Evolutionary conservation across 2,888 invertebrate genomes (phyloP).

Genomic region (Idaea dimidiata): DNA sequence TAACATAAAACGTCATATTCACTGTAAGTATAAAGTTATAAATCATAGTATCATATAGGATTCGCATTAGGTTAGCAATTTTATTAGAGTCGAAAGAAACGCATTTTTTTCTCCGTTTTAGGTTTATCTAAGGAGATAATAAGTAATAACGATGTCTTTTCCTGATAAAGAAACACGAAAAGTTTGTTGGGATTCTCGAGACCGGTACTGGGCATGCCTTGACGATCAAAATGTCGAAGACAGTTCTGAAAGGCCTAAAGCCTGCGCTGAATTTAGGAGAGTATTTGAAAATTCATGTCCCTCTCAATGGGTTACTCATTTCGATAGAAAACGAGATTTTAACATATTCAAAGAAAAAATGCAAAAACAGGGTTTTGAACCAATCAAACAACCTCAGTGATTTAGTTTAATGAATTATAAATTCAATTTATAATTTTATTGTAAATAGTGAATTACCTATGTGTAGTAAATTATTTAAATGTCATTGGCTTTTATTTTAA

Average conservation of each 20-base stretch:
- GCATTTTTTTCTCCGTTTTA: constrained; percentile 53
- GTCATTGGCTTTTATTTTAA: constrained; percentile 53
- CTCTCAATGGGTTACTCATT: constrained; percentile 95
- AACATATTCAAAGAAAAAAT: constrained; percentile 93
- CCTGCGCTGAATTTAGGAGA: constrained; percentile 86
- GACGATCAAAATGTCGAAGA: constrained; percentile 85
- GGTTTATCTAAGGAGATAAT: constrained; percentile 44
- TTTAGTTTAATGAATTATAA: constrained; percentile 27
- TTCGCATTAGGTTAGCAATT: neutral
- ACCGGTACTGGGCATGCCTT: constrained; percentile 94
- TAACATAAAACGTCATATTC: neutral
- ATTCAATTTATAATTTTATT: constrained; percentile 44
- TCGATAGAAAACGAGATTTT: constrained; percentile 94
- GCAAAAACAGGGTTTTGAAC: constrained; percentile 92
- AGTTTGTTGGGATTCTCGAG: constrained; percentile 92
- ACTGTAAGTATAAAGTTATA: neutral
- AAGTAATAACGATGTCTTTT: constrained; percentile 85
- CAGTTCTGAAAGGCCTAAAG: constrained; percentile 71
- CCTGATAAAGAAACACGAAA: constrained; percentile 89
- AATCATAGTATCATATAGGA: neutral
- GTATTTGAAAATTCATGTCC: constrained; percentile 89
- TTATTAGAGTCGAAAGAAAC: neutral
- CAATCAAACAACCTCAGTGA: constrained; percentile 78
- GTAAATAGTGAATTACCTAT: constrained; percentile 57
- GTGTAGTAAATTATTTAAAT: constrained; percentile 66